Percentiles rank a stretch among this genome's conserved stretches.
Conservation (phyloP, 2,888 invertebrate species). For the Gonocerus acuteangulatus region DNA sequence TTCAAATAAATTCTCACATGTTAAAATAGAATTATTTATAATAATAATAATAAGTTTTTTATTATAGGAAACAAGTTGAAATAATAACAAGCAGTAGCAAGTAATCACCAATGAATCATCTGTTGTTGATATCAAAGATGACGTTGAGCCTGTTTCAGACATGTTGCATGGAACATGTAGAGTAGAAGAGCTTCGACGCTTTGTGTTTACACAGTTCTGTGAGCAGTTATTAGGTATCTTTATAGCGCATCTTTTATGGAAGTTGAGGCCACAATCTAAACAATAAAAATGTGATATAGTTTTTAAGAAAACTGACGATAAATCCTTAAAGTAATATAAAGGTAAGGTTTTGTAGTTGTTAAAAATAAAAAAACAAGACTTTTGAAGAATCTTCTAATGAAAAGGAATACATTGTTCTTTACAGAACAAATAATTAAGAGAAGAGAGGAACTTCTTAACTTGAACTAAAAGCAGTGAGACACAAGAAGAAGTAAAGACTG, state of each 20-base stretch:
- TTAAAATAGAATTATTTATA: too few species aligned
- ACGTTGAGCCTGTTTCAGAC: conserved; percentile 66
- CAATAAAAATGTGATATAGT: too few species aligned
- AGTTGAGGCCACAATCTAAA: conserved; percentile 92
- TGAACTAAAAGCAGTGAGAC: too few species aligned
- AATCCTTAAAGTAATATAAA: background rate
- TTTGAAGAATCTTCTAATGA: too few species aligned
- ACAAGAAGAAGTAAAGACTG: too few species aligned
- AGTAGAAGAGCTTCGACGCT: conserved; percentile 46
- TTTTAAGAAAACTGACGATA: conserved; percentile 7
- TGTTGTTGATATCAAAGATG: conserved; percentile 50
- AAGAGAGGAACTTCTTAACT: too few species aligned
- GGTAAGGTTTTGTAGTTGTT: background rate
- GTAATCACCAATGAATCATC: conserved; percentile 27
- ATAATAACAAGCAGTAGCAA: too few species aligned
- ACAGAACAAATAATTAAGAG: too few species aligned
- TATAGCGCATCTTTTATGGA: conserved; percentile 94
- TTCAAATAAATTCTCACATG: too few species aligned
- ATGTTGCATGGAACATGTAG: conserved; percentile 55
- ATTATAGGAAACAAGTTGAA: too few species aligned
- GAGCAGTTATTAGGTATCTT: conserved; percentile 97
- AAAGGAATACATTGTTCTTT: too few species aligned
- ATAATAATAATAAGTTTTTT: too few species aligned
- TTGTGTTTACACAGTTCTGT: conserved; percentile 43
- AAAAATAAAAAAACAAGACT: background rate